phyloP scores from a whole-genome alignment of 2,113 vertebrate genomes.

The Channa argus region DNA sequence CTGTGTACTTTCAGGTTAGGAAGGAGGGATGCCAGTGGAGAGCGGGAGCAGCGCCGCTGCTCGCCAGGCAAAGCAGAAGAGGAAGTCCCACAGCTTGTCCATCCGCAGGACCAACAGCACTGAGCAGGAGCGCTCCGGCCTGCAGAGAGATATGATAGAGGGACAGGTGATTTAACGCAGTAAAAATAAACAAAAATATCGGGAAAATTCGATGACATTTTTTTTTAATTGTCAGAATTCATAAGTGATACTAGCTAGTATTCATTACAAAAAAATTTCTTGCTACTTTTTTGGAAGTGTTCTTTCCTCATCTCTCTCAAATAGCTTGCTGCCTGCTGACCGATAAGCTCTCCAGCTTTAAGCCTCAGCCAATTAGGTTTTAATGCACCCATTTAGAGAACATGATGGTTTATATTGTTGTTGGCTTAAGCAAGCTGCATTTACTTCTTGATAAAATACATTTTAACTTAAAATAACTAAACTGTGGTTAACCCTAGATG shows the following conservation, averaged over 20 bases:
- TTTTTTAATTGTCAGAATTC: no score
- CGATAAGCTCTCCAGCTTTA: constrained; percentile 25
- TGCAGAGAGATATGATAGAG: constrained; percentile 93
- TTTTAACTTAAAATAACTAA: no score
- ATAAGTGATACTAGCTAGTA: no score
- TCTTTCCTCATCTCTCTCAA: neutral
- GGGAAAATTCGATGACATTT: no score
- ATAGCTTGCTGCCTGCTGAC: constrained; percentile 29
- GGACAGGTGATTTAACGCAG: constrained; percentile 84
- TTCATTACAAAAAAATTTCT: neutral
- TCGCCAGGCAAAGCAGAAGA: constrained; percentile 94
- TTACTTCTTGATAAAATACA: constrained; percentile 1
- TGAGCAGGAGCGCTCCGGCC: constrained; percentile 89
- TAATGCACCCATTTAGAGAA: constrained; percentile 28
- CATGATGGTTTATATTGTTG: constrained; percentile 25
- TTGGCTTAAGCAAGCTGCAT: neutral
- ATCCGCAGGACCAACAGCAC: constrained; percentile 95
- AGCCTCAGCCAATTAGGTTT: constrained; percentile 66
- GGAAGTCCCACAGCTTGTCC: constrained; percentile 94
- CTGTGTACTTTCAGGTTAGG: constrained; percentile 71
- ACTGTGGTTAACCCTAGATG: no score
- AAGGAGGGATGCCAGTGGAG: constrained; percentile 94
- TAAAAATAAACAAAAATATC: no score
- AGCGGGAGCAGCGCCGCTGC: constrained; percentile 89
- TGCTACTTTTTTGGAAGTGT: neutral